phyloP scores from a whole-genome alignment of 1,140 invertebrate genomes.

The Monomorium pharaonis region DNA sequence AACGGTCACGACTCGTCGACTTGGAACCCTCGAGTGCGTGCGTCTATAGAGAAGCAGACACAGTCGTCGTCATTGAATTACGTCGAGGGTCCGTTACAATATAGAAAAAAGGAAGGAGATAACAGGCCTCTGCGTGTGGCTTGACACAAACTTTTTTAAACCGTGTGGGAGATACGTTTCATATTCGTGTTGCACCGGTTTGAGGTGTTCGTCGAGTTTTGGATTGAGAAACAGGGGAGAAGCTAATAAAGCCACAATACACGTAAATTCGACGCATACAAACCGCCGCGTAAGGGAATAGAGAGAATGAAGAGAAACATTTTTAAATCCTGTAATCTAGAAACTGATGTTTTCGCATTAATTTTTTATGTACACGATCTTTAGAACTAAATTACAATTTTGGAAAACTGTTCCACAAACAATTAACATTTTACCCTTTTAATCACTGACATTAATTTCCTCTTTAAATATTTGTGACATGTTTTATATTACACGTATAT shows the following conservation, averaged over 20 bases:
- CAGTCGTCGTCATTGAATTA: conserved; percentile 48
- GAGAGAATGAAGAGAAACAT: background rate
- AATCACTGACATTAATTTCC: background rate
- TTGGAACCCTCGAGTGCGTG: conserved; percentile 28
- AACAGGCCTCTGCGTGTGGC: conserved; percentile 12
- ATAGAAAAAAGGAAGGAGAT: conserved; percentile 48
- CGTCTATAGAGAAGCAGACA: conserved; percentile 33
- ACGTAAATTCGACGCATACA: conserved; percentile 16
- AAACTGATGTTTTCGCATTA: background rate
- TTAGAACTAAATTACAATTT: background rate
- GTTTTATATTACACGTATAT: background rate
- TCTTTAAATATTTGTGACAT: background rate
- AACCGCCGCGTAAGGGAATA: background rate
- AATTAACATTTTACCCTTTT: background rate
- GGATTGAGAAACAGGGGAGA: background rate
- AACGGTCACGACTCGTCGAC: conserved; percentile 35
- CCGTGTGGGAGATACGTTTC: conserved; percentile 43
- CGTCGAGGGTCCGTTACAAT: conserved; percentile 19
- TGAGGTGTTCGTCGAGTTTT: conserved; percentile 8
- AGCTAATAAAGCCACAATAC: conserved; percentile 28
- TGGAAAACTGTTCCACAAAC: background rate
- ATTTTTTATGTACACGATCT: background rate
- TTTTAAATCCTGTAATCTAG: background rate
- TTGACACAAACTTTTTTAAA: conserved; percentile 34
- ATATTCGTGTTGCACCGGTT: background rate